Conservation (phyloP, 2,113 vertebrate species). For the Entelurus aequoreus region DNA sequence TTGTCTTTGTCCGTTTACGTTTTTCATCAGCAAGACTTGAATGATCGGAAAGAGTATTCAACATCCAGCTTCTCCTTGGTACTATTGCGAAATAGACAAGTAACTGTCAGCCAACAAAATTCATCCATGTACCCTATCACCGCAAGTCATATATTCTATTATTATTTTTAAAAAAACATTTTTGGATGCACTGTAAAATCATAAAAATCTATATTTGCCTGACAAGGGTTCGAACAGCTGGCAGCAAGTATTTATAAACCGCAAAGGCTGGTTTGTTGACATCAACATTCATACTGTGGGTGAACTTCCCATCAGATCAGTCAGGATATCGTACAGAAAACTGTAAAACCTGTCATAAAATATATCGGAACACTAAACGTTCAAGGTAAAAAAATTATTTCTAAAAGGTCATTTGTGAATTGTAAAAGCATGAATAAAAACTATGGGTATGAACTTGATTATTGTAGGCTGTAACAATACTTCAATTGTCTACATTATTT, state of each 20-base stretch:
- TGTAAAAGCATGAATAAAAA: too few species aligned
- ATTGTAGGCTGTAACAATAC: neutral
- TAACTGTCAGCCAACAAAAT: conserved; percentile 4
- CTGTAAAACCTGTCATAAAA: neutral
- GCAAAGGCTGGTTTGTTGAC: conserved; percentile 18
- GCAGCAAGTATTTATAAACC: conserved; percentile 21
- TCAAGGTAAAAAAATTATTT: neutral
- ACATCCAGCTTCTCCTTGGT: too few species aligned
- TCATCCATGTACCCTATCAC: conserved; percentile 8
- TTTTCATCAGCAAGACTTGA: too few species aligned
- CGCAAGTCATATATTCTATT: conserved; percentile 6
- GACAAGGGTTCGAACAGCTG: conserved; percentile 10
- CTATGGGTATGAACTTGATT: neutral
- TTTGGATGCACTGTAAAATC: too few species aligned
- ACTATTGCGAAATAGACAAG: too few species aligned
- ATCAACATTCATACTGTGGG: neutral
- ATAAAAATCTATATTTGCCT: neutral
- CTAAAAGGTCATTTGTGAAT: too few species aligned
- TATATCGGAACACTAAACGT: neutral
- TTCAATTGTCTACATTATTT: too few species aligned
- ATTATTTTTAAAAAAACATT: neutral
- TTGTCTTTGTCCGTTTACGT: too few species aligned
- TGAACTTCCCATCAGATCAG: neutral
- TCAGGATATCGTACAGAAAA: neutral
- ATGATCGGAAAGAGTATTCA: too few species aligned